phyloP scores from a whole-genome alignment of 2,888 invertebrate genomes.

The Holacanthella duospinosa region DNA sequence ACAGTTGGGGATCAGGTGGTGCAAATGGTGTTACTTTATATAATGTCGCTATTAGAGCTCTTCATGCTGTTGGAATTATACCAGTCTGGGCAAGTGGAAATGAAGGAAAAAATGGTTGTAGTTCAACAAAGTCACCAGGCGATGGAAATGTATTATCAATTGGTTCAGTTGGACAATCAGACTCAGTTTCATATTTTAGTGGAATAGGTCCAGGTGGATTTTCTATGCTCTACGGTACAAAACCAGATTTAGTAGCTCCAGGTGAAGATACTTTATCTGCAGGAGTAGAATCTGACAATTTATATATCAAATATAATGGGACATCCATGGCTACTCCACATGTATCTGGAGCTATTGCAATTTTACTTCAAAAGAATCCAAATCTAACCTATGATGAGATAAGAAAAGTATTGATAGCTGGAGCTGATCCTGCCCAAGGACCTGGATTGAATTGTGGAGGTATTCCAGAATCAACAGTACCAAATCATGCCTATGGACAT shows the following conservation, averaged over 20 bases:
- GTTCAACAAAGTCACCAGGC: neutral
- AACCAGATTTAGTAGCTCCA: slow-evolving; percentile 6
- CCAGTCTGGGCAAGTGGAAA: slow-evolving; percentile 4
- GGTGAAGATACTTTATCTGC: neutral
- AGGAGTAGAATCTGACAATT: neutral
- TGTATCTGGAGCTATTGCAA: slow-evolving; percentile 3
- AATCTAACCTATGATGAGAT: slow-evolving; percentile 1
- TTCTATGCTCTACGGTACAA: neutral
- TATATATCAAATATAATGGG: neutral
- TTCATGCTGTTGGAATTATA: slow-evolving; percentile 4
- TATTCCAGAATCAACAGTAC: neutral
- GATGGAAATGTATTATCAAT: neutral
- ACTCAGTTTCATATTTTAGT: neutral
- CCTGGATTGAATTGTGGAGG: neutral
- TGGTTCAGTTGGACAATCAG: neutral
- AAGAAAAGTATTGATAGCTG: neutral
- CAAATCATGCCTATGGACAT: neutral
- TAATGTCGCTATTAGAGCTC: neutral
- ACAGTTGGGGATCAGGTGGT: neutral
- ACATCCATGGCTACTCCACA: slow-evolving; percentile 10
- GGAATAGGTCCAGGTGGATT: neutral
- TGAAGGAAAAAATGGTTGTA: neutral
- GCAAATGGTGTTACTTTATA: neutral
- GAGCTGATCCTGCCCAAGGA: neutral
- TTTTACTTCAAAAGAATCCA: neutral